Evolutionary conservation across 2,113 vertebrate species (phyloP), one percentile per base, ranked within the genome.

Genomic region (Picathartes gymnocephalus): DNA sequence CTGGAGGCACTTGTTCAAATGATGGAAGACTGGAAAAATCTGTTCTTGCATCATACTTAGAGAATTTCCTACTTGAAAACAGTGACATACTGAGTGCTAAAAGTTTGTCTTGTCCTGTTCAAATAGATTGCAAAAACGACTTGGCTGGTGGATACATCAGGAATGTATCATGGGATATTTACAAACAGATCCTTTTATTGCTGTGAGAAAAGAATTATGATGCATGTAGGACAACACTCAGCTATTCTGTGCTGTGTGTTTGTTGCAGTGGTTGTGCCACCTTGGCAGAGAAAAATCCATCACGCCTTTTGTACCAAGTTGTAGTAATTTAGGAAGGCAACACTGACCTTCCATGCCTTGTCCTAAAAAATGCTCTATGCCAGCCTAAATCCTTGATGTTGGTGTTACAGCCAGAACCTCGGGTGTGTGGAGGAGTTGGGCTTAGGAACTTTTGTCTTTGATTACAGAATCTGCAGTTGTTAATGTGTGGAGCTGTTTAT

Each of bases 41-140:
- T 57, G 7, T 40, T 90, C n/a, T 88, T 81, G 31, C 14, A n/a
- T 79, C 71, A 65, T 53, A 53, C 42, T 76, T 7, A 2, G 40
- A 80, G 76, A 77, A 90, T 70, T 86, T 92, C 40, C 51, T 70
- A 47, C 64, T 92, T 83, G 42, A 90, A 73, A 88, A 42, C 21
- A 86, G 76, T 82, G 79, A 83, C 66, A 57, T 45, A 48, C 19
- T 68, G 53, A 81, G 48, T 93, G 91, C 44, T 58, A 13, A 20
- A 81, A 69, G 33, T 51, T 72, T 82, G 25, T 45, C 79, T 87
- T 74, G 44, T 60, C 61, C 62, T 82, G 92, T 91, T 81, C 74
- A 68, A 90, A 13, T 5, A 62, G 21, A 12, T 7, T 85, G 13
- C 57, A 86, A 72, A 73, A 64, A 64, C 1, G 1, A 16, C 45